Conservation (phyloP, 2,113 vertebrate genomes). For the Turdus rufiventris region DNA sequence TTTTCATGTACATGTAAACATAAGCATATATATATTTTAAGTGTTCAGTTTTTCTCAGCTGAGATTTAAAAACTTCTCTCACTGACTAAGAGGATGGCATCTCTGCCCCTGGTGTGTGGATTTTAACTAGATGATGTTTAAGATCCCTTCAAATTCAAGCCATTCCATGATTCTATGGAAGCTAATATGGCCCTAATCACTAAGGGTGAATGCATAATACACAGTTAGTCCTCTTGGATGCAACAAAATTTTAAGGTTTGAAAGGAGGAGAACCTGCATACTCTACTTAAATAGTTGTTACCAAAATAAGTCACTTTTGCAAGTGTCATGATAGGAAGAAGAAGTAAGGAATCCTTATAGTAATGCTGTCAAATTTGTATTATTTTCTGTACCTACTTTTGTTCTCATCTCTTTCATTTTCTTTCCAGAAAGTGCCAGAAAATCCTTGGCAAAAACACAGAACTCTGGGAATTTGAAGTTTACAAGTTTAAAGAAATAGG, state of each 20-base stretch:
- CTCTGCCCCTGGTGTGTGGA: not conserved
- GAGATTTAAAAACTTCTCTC: not conserved
- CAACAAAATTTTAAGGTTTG: not conserved
- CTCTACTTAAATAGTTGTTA: not conserved
- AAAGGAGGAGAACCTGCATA: not conserved
- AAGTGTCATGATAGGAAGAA: not conserved
- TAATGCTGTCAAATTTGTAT: not conserved
- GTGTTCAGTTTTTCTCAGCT: not conserved
- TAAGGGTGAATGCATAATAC: not conserved
- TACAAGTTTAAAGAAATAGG: conserved; percentile 97
- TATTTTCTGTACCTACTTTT: not conserved
- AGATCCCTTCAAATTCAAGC: not conserved
- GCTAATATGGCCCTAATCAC: not conserved
- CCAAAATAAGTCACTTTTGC: not conserved
- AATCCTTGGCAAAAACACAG: conserved; percentile 97
- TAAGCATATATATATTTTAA: not conserved
- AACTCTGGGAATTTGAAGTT: conserved; percentile 98
- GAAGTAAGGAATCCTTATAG: not conserved
- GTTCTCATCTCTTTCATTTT: not conserved
- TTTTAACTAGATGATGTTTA: not conserved
- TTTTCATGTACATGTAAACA: not conserved
- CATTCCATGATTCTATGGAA: not conserved
- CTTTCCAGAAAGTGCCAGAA: conserved; percentile 93
- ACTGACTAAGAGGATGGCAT: not conserved
- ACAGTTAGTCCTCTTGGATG: not conserved